Evolutionary conservation across 2,797 vertebrate genomes (phyloP).

Genomic region (Calcarius lapponicus): DNA sequence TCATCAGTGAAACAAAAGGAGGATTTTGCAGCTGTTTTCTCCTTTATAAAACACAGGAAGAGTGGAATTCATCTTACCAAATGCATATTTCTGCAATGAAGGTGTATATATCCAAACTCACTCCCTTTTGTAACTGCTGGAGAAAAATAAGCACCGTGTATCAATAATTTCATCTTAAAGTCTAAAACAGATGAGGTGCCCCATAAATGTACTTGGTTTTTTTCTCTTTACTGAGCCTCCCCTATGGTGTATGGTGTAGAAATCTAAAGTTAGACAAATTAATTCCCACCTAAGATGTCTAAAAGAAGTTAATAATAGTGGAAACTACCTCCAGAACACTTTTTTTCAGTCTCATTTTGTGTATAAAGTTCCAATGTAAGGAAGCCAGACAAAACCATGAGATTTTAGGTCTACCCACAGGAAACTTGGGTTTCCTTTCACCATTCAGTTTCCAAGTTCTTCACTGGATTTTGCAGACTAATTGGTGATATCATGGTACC

Average conservation of each 20-base stretch:
- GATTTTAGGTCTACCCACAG: background rate
- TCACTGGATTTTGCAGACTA: background rate
- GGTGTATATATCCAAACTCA: background rate
- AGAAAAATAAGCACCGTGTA: background rate
- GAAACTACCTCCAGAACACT: background rate
- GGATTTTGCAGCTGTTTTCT: background rate
- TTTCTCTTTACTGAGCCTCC: background rate
- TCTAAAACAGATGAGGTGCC: background rate
- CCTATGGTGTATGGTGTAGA: background rate
- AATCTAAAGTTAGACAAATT: background rate
- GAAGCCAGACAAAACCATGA: background rate
- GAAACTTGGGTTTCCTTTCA: background rate
- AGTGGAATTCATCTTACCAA: background rate
- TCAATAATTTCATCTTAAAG: background rate
- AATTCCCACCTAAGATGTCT: background rate
- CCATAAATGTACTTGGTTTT: fast-evolving
- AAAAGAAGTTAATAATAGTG: background rate
- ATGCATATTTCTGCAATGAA: background rate
- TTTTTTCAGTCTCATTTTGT: background rate
- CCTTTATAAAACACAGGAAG: background rate
- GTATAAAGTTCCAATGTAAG: background rate
- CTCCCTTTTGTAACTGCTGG: fast-evolving
- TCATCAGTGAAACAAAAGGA: background rate
- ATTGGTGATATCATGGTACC: background rate
- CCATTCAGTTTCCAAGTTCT: background rate